Percentiles rank a stretch among this genome's conserved stretches.
Evolutionary conservation across 2,113 vertebrate species (phyloP).

Genomic region (Channa argus): DNA sequence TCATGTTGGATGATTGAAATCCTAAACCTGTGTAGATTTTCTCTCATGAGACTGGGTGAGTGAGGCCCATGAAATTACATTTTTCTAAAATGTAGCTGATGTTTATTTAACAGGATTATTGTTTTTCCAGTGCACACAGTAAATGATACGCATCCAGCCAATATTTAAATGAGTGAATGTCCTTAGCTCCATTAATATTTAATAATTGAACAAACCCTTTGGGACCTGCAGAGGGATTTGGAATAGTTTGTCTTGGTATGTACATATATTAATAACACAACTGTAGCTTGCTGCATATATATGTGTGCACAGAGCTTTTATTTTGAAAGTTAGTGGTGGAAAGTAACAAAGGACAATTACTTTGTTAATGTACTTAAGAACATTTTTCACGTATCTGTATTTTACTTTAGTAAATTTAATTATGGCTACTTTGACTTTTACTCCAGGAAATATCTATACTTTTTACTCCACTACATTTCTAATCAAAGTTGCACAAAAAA

Average conservation of each 20-base stretch:
- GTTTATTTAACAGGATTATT: conserved; percentile 47
- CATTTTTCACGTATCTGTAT: too few species aligned
- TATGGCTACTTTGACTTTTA: too few species aligned
- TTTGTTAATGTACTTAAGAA: too few species aligned
- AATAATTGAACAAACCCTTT: conserved; percentile 14
- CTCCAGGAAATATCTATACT: too few species aligned
- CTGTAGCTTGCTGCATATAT: not conserved
- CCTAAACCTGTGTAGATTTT: conserved; percentile 36
- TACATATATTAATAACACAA: conserved; percentile 27
- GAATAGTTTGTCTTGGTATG: conserved; percentile 1
- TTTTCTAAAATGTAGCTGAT: conserved; percentile 10
- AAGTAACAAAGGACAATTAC: too few species aligned
- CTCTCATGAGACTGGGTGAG: conserved; percentile 42
- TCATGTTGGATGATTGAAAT: conserved; percentile 69
- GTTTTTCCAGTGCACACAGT: conserved; percentile 22
- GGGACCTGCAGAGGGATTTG: not conserved
- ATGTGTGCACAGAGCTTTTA: not conserved
- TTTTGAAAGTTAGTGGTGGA: too few species aligned
- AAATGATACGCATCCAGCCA: conserved; percentile 38
- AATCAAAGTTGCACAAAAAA: too few species aligned
- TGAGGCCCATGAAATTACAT: conserved; percentile 24
- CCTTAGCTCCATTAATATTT: conserved; percentile 47
- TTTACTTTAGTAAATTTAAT: too few species aligned
- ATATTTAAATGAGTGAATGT: conserved; percentile 53
- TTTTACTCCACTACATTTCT: too few species aligned